Base-by-base conservation (phyloP, 2,797 vertebrate species). In the Iguana delicatissima region DNA sequence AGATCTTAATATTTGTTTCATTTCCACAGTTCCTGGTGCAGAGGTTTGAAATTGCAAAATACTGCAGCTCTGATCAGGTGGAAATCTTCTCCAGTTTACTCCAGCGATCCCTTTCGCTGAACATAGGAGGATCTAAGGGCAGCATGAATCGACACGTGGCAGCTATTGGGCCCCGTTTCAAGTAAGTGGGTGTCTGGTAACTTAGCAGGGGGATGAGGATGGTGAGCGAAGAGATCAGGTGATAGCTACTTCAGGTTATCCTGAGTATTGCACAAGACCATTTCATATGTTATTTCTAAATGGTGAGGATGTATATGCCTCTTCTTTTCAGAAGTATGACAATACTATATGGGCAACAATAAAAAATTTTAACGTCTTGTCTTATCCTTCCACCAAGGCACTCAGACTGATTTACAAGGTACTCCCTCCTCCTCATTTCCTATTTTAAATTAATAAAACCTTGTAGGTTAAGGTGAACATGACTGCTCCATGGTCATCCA, bases 21-120 rank as follows among this genome's bases (percentile, higher is more conserved):
- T 29, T 79, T n/a, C 24, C 92, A 69, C 92, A 99, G 99, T 99
- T 99, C 94, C 97, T 99, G 69, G 98, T 98, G 86, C 99, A 99
- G 96, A 98, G 99, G 81, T 99, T 99, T 95, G 99, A 99, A 97
- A 99, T 99, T 1, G 99, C 99, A 2, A 99, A 99, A 91, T 99
- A 99, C 94, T 99, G 98, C 97, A 99, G 99, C 81, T 99, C 98
- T 0, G 99, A 99, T 96, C 99, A 99, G 80, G 99, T 99, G 95
- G 99, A 99, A 97, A 99, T 99, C 95, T 99, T 99, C 87, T 98
- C 98, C 95, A 98, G 98, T 94, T 96, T 99, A 86, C 97, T 99
- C 0, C 99, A 99, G 89, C 97, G 99, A 1, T 99, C 99, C 0
- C 97, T 99, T 87, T 99, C 98, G 0, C 96, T 99, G 55, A 99